Base-by-base conservation (phyloP, 2,113 vertebrate species). In the Narcine bancroftii region DNA sequence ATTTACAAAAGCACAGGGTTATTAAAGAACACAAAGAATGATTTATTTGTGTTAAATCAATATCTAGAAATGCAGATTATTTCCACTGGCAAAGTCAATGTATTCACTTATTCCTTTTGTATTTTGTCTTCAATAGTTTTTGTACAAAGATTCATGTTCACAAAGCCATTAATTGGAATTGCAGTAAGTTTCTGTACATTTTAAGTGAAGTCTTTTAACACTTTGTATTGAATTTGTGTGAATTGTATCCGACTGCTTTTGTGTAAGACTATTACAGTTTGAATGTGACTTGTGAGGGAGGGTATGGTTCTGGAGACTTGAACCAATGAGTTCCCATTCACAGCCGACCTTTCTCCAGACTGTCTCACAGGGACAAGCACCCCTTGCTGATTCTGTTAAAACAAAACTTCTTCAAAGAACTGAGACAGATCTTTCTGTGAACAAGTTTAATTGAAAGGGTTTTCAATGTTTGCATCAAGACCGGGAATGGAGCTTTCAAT, bases 181-280 rank as follows among this genome's bases (percentile, higher is more conserved):
- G 39, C 89, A 42, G 42, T 39, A 91, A 91, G 42, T 26, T 91
- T 66, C 89, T 91, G 69, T 91, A 91, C 63, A 91, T 91, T 91
- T 91, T 91, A 91, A 91, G 89, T 71, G 89, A 91, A 91, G 89
- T 91, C 63, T 91, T 91, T 91, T 69, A 71, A 91, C 89, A 91
- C 89, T 91, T 91, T 91, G 39, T 91, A 91, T 91, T 91, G 45
- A 91, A 24, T 91, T 91, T 66, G 29, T 91, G 89, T 91, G 89
- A 91, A 89, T 89, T 89, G 89, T 71, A 91, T 33, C n/a, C 7
- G 60, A 66, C 24, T 66, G 63, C 87, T 91, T 89, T 69, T 47
- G 63, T 71, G 89, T 29, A 45, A 1, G 9, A 53, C 29, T 91
- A 42, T 91, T 69, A 2, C 19, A 69, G 87, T 91, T 69, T 45